A percentile compares a stretch with the other conserved stretches of the same genome.
Evolutionary conservation across 2,113 vertebrate species (phyloP).

Genomic region (human (Homo sapiens)): DNA sequence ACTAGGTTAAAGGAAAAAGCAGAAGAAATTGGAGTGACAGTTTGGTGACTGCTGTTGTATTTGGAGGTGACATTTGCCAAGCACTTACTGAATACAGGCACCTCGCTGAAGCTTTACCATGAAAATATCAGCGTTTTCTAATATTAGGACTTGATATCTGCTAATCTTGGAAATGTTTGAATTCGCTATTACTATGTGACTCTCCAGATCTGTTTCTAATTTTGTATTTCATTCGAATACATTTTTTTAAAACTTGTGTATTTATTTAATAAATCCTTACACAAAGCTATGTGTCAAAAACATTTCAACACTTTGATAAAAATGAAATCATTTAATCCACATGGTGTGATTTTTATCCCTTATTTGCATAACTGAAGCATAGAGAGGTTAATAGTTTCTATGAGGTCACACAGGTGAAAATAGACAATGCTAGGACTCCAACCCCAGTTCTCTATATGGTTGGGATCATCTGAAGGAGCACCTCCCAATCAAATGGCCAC

Average conservation of each 20-base stretch:
- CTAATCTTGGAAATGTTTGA: neutral
- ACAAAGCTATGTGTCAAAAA: neutral
- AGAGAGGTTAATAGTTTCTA: neutral
- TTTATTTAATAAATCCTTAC: neutral
- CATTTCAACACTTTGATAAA: neutral
- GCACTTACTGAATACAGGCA: neutral
- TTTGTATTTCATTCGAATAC: neutral
- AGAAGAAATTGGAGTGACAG: neutral
- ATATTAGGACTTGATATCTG: neutral
- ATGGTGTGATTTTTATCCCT: neutral
- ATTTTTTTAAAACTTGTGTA: neutral
- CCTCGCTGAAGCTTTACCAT: accelerated
- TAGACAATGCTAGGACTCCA: accelerated
- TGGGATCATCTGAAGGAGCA: neutral
- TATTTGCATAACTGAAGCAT: neutral
- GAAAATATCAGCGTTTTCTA: neutral
- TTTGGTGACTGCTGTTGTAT: neutral
- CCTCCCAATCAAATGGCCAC: accelerated
- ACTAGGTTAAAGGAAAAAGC: neutral
- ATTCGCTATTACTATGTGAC: neutral
- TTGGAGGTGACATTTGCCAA: neutral
- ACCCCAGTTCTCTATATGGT: neutral
- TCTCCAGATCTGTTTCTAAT: neutral
- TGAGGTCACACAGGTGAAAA: neutral
- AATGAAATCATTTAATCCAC: neutral